phyloP scores from a whole-genome alignment of 2,113 vertebrate species.

The Heliornis fulica region DNA sequence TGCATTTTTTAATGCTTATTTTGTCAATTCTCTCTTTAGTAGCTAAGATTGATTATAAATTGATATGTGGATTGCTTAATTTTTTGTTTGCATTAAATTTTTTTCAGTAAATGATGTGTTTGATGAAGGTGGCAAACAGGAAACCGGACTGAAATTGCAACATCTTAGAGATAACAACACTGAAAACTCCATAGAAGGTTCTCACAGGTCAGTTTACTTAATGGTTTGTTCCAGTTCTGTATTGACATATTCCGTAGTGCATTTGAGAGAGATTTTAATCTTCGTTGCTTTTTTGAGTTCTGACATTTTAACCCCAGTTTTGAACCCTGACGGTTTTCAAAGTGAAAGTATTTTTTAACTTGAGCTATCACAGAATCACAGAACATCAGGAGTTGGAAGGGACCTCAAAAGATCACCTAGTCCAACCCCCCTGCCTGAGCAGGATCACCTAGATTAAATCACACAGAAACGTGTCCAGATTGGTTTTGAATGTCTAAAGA shows the following conservation, averaged over 20 bases:
- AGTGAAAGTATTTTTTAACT: neutral
- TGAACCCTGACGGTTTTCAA: neutral
- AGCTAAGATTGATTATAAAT: neutral
- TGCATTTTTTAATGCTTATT: neutral
- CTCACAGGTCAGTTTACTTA: slow-evolving; percentile 51
- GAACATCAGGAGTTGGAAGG: no score
- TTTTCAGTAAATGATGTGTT: slow-evolving; percentile 39
- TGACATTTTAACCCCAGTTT: neutral
- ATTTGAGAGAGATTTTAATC: neutral
- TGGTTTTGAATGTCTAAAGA: no score
- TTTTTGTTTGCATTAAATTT: neutral
- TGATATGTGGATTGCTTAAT: neutral
- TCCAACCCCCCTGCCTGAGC: no score
- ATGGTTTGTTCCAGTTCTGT: neutral
- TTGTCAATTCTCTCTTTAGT: neutral
- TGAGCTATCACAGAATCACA: no score
- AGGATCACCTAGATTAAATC: no score
- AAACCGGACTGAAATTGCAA: neutral
- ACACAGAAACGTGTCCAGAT: no score
- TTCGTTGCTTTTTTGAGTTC: neutral
- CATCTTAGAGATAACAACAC: neutral
- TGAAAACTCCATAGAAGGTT: neutral
- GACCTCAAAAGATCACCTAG: no score
- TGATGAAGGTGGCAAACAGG: neutral
- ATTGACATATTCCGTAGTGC: neutral